Percentiles rank a stretch among this genome's conserved stretches.
Conservation (phyloP, 1,140 invertebrate species). For the Metaphire vulgaris region DNA sequence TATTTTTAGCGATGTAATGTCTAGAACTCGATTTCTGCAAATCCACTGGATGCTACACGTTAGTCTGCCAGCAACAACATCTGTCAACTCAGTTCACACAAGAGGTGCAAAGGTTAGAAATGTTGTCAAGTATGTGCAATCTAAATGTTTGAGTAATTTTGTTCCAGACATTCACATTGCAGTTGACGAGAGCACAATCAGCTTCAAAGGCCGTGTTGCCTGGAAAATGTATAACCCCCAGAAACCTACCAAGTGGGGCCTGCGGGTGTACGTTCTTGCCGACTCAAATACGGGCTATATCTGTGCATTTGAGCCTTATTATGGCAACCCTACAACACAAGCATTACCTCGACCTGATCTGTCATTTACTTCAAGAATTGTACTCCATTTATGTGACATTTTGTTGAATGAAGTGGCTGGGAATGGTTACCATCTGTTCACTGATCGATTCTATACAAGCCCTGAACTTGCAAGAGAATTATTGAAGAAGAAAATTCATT, state of each 20-base stretch:
- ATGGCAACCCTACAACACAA: not conserved
- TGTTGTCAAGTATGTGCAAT: not conserved
- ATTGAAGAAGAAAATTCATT: not conserved
- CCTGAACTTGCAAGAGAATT: slow-evolving; percentile 11
- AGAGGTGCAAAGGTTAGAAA: not conserved
- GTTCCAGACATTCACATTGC: not conserved
- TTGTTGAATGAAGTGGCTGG: not conserved
- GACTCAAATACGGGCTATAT: not conserved
- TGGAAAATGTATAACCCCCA: not conserved
- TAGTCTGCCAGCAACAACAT: not conserved
- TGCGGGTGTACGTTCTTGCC: not conserved
- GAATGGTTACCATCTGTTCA: not conserved
- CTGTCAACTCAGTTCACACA: not conserved
- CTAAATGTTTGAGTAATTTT: not conserved
- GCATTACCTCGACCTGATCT: not conserved
- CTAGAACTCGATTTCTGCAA: not conserved
- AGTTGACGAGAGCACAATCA: not conserved
- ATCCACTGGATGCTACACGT: not conserved
- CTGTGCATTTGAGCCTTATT: not conserved
- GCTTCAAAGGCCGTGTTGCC: not conserved
- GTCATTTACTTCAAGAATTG: not conserved
- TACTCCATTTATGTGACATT: not conserved
- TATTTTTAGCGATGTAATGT: not conserved
- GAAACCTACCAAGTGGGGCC: not conserved
- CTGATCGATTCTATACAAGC: slow-evolving; percentile 9